phyloP scores from a whole-genome alignment of 2,888 invertebrate genomes.

The Drosophila heteroneura region DNA sequence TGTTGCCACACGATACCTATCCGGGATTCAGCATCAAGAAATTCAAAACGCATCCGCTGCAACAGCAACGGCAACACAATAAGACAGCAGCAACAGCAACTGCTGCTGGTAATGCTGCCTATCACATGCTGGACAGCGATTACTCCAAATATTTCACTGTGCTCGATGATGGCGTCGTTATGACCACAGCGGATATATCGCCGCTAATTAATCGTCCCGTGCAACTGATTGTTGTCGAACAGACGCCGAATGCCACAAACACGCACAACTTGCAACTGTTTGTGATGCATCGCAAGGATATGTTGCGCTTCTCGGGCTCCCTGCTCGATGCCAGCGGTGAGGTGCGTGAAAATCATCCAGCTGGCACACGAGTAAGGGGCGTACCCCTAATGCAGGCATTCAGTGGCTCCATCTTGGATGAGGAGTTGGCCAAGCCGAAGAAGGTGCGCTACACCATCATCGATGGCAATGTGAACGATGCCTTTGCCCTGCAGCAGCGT shows the following conservation, averaged over 20 bases:
- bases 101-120: constrained; percentile 83
- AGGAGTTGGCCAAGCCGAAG: constrained; percentile 71
- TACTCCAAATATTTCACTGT: constrained; percentile 95
- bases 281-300: constrained; percentile 92
- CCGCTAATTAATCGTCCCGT: constrained; percentile 93
- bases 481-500: constrained; percentile 89
- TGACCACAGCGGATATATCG: constrained; percentile 94
- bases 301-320: constrained; percentile 91
- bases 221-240: constrained; percentile 92
- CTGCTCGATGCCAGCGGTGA: constrained; percentile 89
- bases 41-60: constrained; percentile 87
- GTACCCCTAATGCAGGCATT: constrained; percentile 91
- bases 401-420: constrained; percentile 86
- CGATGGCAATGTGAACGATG: constrained; percentile 90
- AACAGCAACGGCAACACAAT: constrained; percentile 30
- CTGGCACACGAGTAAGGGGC: constrained; percentile 90
- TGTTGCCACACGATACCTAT: constrained; percentile 95
- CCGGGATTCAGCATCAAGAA: constrained; percentile 95
- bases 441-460: constrained; percentile 92
- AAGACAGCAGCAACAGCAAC: constrained; percentile 24
- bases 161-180: constrained; percentile 94
- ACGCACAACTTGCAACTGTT: constrained; percentile 93
- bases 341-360: constrained; percentile 91
- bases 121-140: constrained; percentile 91
- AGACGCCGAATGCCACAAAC: constrained; percentile 91